Evolutionary conservation across 1,140 invertebrate genomes (phyloP), one percentile per base, ranked within the genome.

Genomic region (Spodoptera litura): DNA sequence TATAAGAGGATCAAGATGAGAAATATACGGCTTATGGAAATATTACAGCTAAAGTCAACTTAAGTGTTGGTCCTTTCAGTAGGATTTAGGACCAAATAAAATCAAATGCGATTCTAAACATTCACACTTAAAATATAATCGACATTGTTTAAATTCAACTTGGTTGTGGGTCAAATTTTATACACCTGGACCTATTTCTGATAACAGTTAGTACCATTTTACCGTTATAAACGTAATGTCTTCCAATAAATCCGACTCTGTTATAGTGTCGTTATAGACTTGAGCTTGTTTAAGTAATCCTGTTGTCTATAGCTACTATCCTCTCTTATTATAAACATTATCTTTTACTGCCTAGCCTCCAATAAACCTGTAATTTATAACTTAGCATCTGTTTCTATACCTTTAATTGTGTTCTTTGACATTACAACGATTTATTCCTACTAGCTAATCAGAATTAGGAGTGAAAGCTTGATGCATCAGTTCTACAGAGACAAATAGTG

Each of bases 221-320:
- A 66, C 13, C 20, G 38, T 49, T 66, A 49, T 49, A 15, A 66
- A 49, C 38, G n/a, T 66, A 66, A 66, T 49, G 62, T 49, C 62
- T 66, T 66, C 20, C 62, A 49, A 66, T 66, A 49, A 66, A 66
- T 66, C 62, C 35, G 15, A 49, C 38, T 66, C 62, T 20, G 38
- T 66, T 66, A 64, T 44, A 12, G 35, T 66, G 62, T 66, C 62
- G n/a, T 66, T 66, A 49, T 66, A 66, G 49, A 66, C n/a, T 66
- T 38, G 15, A 15, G 49, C 38, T 13, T 20, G 61, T 9, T 9
- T 12, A n/a, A 49, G 10, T 66, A 25, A 49, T 64, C 61, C 61
- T 44, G 61, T 35, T 66, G 49, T 13, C 9, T 38, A 15, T 66
- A 31, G 56, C 27, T 66, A 15, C 38, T 64, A 64, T 64, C n/a